Conservation (phyloP, 2,797 vertebrate species). For the Notolabrus celidotus region DNA sequence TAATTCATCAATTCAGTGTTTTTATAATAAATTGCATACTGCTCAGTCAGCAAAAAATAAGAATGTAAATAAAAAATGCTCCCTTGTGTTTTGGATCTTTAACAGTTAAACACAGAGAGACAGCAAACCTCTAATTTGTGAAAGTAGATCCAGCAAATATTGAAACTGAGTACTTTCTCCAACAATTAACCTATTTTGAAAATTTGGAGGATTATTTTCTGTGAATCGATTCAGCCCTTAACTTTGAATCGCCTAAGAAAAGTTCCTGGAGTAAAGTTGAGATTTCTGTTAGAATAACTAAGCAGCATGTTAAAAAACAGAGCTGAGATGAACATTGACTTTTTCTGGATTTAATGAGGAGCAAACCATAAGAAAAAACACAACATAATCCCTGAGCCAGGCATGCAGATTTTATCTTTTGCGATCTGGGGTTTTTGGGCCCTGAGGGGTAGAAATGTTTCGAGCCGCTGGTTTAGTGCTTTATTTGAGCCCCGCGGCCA, state of each 20-base stretch:
- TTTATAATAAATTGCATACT: neutral
- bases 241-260: neutral
- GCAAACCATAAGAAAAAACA: conserved; percentile 2
- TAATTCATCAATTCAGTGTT: too few relatives aligned
- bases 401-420: conserved; percentile 45
- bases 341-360: conserved; percentile 19
- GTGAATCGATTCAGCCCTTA: neutral
- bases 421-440: conserved; percentile 17
- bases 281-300: neutral
- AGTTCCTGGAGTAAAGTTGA: neutral
- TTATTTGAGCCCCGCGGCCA: conserved; percentile 26
- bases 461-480: conserved; percentile 25
- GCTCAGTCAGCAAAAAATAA: neutral
- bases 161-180: too few relatives aligned
- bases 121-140: neutral
- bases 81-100: neutral
- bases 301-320: neutral
- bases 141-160: neutral
- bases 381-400: conserved; percentile 4
- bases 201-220: neutral
- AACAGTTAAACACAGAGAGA: too few relatives aligned
- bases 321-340: conserved; percentile 1
- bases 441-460: conserved; percentile 23
- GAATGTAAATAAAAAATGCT: neutral
- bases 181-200: too few relatives aligned